Evolutionary conservation across 2,113 vertebrate species (phyloP).

Genomic region (Salvelinus fontinalis): DNA sequence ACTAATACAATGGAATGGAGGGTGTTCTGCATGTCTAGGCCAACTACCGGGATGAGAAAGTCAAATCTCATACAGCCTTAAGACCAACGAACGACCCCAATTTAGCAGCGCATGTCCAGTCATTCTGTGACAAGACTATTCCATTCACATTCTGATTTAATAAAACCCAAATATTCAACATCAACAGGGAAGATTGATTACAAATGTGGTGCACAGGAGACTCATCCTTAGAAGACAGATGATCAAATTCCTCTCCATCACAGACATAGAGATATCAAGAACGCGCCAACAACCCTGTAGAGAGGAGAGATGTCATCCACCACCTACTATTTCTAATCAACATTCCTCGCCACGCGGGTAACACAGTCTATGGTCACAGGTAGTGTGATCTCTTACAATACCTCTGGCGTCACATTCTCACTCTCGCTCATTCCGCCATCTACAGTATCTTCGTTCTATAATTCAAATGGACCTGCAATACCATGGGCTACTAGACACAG

Average conservation of each 20-base stretch:
- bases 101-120: no score
- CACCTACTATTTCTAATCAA: slow-evolving; percentile 20
- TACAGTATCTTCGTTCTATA: not conserved
- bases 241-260: no score
- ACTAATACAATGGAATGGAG: slow-evolving; percentile 58
- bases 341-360: slow-evolving; percentile 6
- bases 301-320: slow-evolving; percentile 12
- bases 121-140: no score
- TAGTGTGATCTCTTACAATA: slow-evolving; percentile 23
- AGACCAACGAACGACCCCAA: no score
- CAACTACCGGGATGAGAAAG: not conserved
- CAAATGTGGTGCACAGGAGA: no score
- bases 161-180: no score
- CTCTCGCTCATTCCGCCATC: not conserved
- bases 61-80: slow-evolving; percentile 25
- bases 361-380: slow-evolving; percentile 32
- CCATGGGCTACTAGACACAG: not conserved
- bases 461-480: not conserved
- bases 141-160: no score
- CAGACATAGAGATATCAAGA: not conserved
- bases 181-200: no score
- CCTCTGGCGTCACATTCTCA: slow-evolving; percentile 24
- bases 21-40: slow-evolving; percentile 30
- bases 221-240: no score
- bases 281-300: not conserved